phyloP scores from a whole-genome alignment of 2,113 vertebrate genomes.

The Myotis brandtii region DNA sequence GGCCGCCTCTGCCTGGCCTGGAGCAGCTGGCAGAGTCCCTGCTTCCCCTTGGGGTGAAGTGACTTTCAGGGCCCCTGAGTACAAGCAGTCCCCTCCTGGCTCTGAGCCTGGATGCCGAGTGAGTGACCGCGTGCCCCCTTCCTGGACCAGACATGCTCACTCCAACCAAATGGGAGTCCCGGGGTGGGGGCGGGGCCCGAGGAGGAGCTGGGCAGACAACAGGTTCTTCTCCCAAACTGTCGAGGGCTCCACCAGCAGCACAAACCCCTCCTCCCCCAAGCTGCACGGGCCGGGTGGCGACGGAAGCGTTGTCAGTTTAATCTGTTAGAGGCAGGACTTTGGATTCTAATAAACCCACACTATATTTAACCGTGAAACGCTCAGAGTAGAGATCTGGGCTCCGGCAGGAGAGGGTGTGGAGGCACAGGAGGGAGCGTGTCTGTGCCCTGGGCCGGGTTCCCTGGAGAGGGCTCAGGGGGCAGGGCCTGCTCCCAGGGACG shows the following conservation, averaged over 20 bases:
- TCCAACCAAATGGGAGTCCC: not conserved
- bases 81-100: not conserved
- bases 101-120: not conserved
- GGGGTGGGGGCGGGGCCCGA: not conserved
- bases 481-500: fast-evolving
- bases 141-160: not conserved
- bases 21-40: not conserved
- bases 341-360: conserved; percentile 84
- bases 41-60: not conserved
- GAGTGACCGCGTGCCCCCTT: not conserved
- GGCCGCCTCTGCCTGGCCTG: not conserved
- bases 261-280: conserved; percentile 77
- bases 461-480: not conserved
- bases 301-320: conserved; percentile 86
- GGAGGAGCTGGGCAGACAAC: not conserved
- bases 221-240: conserved; percentile 60
- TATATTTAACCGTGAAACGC: conserved; percentile 85
- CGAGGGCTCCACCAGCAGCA: not conserved
- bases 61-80: not conserved
- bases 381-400: conserved; percentile 84
- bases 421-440: not conserved
- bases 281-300: conserved; percentile 84
- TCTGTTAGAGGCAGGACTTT: conserved; percentile 85
- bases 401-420: conserved; percentile 75
- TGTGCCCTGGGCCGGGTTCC: conserved; percentile 18